phyloP scores from a whole-genome alignment of 2,797 vertebrate genomes.

The Arrhamphus sclerolepis region DNA sequence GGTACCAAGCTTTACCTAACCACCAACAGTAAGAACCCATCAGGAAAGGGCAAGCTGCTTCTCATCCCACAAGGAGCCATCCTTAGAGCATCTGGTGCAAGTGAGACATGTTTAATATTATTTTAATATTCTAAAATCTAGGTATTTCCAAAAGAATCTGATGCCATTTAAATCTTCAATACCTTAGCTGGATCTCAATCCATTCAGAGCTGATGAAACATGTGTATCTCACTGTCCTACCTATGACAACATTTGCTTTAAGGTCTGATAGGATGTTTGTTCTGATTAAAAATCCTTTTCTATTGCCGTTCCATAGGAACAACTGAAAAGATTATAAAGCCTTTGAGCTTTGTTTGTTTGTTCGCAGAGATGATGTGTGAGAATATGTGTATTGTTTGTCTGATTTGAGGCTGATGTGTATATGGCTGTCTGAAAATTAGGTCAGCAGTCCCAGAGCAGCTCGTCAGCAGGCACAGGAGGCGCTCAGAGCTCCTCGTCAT shows the following conservation, averaged over 20 bases:
- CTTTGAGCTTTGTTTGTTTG: constrained; percentile 1
- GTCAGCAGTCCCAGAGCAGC: constrained; percentile 86
- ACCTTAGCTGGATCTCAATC: not conserved
- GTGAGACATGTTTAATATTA: constrained; percentile 54
- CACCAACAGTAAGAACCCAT: constrained; percentile 98
- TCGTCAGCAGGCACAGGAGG: constrained; percentile 75
- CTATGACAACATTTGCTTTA: no score
- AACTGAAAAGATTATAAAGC: no score
- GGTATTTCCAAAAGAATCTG: not conserved
- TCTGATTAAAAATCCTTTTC: no score
- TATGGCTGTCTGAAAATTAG: constrained; percentile 77
- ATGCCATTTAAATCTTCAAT: not conserved
- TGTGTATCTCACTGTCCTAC: no score
- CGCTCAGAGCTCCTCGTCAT: constrained; percentile 82
- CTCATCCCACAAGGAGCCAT: constrained; percentile 99
- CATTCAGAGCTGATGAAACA: no score
- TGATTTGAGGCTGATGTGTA: constrained; percentile 38
- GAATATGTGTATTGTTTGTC: constrained; percentile 29
- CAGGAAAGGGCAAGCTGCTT: constrained; percentile 97
- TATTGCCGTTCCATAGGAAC: no score
- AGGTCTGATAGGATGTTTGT: no score
- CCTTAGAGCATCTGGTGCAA: constrained; percentile 89
- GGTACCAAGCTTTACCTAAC: constrained; percentile 98
- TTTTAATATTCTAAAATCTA: not conserved
- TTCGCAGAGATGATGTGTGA: constrained; percentile 1